These are phyloP conservation scores for Nothobranchius kuhntae DNA, from an alignment of 2,113 vertebrate species.

Conservation along the genomic window DNA sequence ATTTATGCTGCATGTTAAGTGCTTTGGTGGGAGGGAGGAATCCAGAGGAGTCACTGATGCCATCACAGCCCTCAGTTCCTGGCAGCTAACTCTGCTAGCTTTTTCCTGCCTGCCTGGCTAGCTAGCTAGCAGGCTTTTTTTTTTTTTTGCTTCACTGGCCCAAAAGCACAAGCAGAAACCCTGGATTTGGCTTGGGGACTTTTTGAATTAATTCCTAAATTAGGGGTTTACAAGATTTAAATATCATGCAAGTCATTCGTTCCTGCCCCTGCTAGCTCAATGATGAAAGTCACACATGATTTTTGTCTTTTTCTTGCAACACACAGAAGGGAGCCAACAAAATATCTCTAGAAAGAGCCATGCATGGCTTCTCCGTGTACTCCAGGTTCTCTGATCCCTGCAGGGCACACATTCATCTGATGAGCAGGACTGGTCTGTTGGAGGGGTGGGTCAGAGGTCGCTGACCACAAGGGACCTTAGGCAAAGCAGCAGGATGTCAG, in stretches of 20 bases:
- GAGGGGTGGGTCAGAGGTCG: slow-evolving; percentile 51
- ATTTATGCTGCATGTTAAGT: slow-evolving; percentile 63
- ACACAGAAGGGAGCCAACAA: slow-evolving; percentile 10
- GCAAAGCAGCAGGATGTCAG: slow-evolving; percentile 46
- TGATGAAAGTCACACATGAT: slow-evolving; percentile 48
- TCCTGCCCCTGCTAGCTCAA: slow-evolving; percentile 30
- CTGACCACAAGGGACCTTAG: slow-evolving; percentile 41
- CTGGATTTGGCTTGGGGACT: slow-evolving; percentile 40
- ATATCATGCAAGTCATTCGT: slow-evolving; percentile 54
- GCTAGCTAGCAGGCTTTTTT: slow-evolving; percentile 42
- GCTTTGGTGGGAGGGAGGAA: slow-evolving; percentile 57
- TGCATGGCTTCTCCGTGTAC: slow-evolving; percentile 59
- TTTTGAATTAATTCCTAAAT: slow-evolving; percentile 52
- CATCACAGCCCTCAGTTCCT: slow-evolving; percentile 52
- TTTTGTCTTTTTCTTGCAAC: slow-evolving; percentile 40
- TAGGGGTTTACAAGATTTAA: slow-evolving; percentile 48
- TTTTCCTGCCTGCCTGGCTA: slow-evolving; percentile 44
- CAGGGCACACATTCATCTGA: slow-evolving; percentile 58
- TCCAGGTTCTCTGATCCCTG: slow-evolving; percentile 59
- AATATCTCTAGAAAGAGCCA: slow-evolving; percentile 31
- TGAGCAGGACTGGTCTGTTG: slow-evolving; percentile 35
- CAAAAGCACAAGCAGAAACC: slow-evolving; percentile 43
- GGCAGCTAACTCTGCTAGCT: slow-evolving; percentile 50
- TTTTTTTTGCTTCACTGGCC: slow-evolving; percentile 34
- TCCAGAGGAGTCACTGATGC: slow-evolving; percentile 54